phyloP scores from a whole-genome alignment of 2,888 invertebrate genomes.

The Zeuzera pyrina region DNA sequence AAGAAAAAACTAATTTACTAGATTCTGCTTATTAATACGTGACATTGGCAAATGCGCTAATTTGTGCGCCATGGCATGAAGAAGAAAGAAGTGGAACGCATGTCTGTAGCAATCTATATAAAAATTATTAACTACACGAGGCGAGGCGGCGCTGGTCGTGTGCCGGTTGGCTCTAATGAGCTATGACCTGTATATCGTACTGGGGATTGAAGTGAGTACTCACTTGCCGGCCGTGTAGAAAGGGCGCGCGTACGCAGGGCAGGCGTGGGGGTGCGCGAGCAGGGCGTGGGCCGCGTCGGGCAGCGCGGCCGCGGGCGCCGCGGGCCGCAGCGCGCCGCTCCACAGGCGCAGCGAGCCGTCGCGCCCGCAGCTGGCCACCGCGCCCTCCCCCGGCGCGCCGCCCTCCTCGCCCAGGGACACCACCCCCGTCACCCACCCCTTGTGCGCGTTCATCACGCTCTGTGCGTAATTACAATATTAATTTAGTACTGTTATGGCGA shows the following conservation, averaged over 20 bases:
- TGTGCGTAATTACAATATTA: too few relatives aligned
- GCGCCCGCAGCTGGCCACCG: slow-evolving; percentile 82
- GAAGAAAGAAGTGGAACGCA: too few relatives aligned
- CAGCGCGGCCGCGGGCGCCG: slow-evolving; percentile 49
- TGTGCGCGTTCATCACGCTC: slow-evolving; percentile 85
- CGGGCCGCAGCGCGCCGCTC: slow-evolving; percentile 77
- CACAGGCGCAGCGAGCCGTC: slow-evolving; percentile 84
- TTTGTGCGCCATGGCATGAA: too few relatives aligned
- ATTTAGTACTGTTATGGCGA: too few relatives aligned
- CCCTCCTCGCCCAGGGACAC: slow-evolving; percentile 27
- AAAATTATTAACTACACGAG: too few relatives aligned
- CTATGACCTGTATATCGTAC: background rate
- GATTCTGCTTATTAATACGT: too few relatives aligned
- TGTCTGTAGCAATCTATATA: too few relatives aligned
- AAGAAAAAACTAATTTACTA: too few relatives aligned
- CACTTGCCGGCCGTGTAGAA: slow-evolving; percentile 89
- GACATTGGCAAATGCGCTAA: too few relatives aligned
- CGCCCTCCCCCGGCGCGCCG: slow-evolving; percentile 35
- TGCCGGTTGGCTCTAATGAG: too few relatives aligned
- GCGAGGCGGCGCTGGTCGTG: slow-evolving; percentile 4
- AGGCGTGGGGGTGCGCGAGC: slow-evolving; percentile 74
- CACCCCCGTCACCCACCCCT: slow-evolving; percentile 89
- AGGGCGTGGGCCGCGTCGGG: slow-evolving; percentile 77
- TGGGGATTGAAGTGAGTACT: slow-evolving; percentile 40
- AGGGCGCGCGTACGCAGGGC: slow-evolving; percentile 25